Base-by-base conservation (phyloP, 2,113 vertebrate genomes). In the Datnioides undecimradiatus region DNA sequence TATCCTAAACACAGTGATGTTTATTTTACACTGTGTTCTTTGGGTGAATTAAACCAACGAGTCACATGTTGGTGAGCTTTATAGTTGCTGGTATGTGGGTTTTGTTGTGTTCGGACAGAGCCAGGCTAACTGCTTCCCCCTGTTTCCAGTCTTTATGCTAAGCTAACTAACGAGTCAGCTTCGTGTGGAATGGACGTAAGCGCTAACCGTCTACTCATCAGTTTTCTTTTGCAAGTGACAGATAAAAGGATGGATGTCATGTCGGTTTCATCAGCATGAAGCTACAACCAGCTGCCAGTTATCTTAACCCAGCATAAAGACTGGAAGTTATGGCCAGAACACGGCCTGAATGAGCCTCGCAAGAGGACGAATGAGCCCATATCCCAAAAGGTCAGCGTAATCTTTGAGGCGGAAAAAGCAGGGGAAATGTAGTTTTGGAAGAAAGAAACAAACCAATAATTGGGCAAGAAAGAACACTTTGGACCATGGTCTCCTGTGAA, bases 381-480 rank as follows among this genome's bases (percentile, higher is more conserved):
- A 55, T 48, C 31, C 76, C 8, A 57, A 38, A 27, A 63, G 21
- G n/a, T 38, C 5, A n/a, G 63, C 29, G 29, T 8, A n/a, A n/a
- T 71, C 11, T 29, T 52, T 9, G 58, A 68, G 62, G 74, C 73
- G 43, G 31, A 73, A 36, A 21, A 7, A 38, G 23, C 5, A 58
- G 11, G 34, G 19, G 19, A 38, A 59, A 69, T 19, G 33, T 29
- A 49, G 16, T 19, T 59, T 38, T n/a, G 2, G 3, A 29, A 8
- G n/a, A 25, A 7, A 34, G 25, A 59, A 31, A 48, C 9, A 41
- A 62, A 33, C 17, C 27, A 25, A 45, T 48, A 49, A 4, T 36
- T 5, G n/a, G 38, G 48, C 10, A 55, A 34, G 31, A 52, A 58
- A 41, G 21, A 36, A 66, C 40, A 55, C 49, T 55, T 63, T 13